phyloP scores from a whole-genome alignment of 2,888 invertebrate genomes.

The Drosophila ezoana region DNA sequence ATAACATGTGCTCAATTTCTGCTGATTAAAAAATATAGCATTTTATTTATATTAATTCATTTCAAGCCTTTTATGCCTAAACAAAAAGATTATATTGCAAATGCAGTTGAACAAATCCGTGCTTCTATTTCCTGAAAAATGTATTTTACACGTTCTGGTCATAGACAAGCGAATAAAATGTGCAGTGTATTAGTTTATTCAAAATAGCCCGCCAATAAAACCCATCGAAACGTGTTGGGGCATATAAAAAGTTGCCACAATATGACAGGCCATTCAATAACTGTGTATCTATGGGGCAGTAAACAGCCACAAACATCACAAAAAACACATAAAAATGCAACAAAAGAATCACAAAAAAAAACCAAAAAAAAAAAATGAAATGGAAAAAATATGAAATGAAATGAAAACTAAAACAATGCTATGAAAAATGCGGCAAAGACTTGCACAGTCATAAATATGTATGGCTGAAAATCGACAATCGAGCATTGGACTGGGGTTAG shows the following conservation, averaged over 20 bases:
- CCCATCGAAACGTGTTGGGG: conserved; percentile 61
- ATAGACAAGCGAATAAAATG: conserved; percentile 6
- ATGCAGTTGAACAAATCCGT: conserved; percentile 20
- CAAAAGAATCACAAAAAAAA: conserved; percentile 37
- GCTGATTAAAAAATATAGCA: conserved; percentile 5
- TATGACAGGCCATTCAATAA: conserved; percentile 77
- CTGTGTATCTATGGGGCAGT: conserved; percentile 55
- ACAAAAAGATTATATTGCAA: neutral
- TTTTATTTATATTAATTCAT: conserved; percentile 13
- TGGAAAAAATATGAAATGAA: conserved; percentile 39
- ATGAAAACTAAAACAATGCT: conserved; percentile 65
- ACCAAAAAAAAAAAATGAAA: conserved; percentile 41
- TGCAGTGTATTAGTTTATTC: conserved; percentile 54
- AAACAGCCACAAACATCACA: conserved; percentile 61
- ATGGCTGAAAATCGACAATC: conserved; percentile 38
- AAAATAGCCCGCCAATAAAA: conserved; percentile 59
- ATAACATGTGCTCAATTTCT: conserved; percentile 1
- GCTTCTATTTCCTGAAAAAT: conserved; percentile 19
- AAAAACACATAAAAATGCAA: conserved; percentile 68
- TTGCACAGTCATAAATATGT: conserved; percentile 64
- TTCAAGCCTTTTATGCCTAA: neutral
- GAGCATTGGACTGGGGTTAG: conserved; percentile 12
- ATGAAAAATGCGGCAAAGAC: conserved; percentile 61
- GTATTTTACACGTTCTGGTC: conserved; percentile 10
- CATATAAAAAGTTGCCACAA: conserved; percentile 72